Percentiles rank a stretch among this genome's conserved stretches.
phyloP scores from a whole-genome alignment of 92 coral and sea anemone genomes.

The Heteractis magnifica region DNA sequence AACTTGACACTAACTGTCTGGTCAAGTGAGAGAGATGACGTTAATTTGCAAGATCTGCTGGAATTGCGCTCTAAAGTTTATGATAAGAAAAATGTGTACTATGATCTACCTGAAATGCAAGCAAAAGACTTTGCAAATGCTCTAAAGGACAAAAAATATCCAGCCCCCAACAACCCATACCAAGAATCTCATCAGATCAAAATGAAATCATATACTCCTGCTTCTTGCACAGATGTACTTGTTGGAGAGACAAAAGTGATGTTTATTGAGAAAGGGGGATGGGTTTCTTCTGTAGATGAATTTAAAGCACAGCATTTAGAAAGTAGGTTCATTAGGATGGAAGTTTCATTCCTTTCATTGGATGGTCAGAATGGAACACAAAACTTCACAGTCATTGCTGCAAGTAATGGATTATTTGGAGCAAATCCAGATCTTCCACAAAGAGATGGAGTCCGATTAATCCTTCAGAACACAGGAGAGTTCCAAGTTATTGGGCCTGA shows the following conservation, averaged over 20 bases:
- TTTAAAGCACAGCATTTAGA: not conserved
- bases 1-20: conserved; percentile 81
- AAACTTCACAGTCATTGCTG: conserved; percentile 26
- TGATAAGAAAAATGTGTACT: conserved; percentile 65
- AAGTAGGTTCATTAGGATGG: not conserved
- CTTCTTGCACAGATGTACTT: conserved; percentile 55
- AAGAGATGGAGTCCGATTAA: conserved; percentile 13
- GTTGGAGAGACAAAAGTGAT: conserved; percentile 62
- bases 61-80: conserved; percentile 44
- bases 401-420: conserved; percentile 20
- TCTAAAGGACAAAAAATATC: not conserved
- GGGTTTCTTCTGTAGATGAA: conserved; percentile 50
- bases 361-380: conserved; percentile 10
- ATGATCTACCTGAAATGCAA: conserved; percentile 76
- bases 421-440: not conserved
- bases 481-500: conserved; percentile 16
- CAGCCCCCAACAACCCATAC: not conserved
- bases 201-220: conserved; percentile 20
- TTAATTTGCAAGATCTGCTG: conserved; percentile 60
- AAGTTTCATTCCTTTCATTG: conserved; percentile 26
- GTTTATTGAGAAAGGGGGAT: conserved; percentile 73
- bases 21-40: conserved; percentile 61
- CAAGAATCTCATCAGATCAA: not conserved
- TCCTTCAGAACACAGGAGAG: conserved; percentile 19
- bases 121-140: conserved; percentile 41